Evolutionary conservation across 1,140 invertebrate genomes (phyloP), one percentile per base, ranked within the genome.

Genomic region (Oppia nitens): DNA sequence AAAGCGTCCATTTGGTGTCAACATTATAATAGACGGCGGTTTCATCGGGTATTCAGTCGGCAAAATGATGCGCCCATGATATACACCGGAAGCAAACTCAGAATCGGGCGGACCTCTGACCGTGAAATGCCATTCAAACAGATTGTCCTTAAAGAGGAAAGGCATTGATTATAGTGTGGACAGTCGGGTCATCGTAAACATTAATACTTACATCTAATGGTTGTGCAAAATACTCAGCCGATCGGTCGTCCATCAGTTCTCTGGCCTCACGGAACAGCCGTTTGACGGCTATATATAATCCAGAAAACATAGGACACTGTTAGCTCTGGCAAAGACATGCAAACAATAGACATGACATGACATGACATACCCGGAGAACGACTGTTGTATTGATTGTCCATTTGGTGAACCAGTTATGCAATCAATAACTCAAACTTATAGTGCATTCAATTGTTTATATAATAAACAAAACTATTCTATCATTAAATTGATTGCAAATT

Each of bases 81-180:
- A 94, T 60, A 91, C 75, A 32, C 90, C 90, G 59, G 81, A 83
- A 64, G 87, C 84, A 74, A 92, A 95, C 48, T 92, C 89, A 0
- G 85, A 83, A 3, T 83, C 84, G 29, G 78, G 77, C 26, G 89
- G 87, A 14, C 91, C 91, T 68, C 84, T 76, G 9, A 96, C 82
- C 0, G 92, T 96, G 71, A 96, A 97, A 74, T 97, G 93, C 93
- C 93, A 96, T 71, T 97, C 92, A 74, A 96, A 97, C 26, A 97
- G 72, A 74, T 96, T 96, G 67, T 95, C 90, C 70, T 78, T 56
- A 27, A 66, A 63, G 49, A 9, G 53, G n/a, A 60, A 2, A 47
- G 56, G 12, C 29, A 2, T 23, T 40, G n/a, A 11, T 12, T 12
- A 52, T 12, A 52, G 9, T 21, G 21, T 12, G 12, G 11, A 52